Base-by-base conservation (phyloP, 2,113 vertebrate species). In the Stigmatopora argus region DNA sequence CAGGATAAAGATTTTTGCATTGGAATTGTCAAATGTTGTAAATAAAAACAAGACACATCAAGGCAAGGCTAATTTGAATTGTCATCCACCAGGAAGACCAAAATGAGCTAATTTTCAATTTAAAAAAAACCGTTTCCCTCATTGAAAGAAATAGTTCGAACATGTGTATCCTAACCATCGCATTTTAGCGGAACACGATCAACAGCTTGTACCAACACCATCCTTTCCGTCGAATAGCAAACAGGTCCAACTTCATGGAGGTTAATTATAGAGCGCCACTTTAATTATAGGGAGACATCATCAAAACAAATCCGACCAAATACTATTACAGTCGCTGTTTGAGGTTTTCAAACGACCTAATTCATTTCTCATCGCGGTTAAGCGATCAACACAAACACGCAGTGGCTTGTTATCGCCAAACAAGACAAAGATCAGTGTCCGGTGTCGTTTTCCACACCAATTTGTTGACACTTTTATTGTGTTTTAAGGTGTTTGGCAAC, bases 361-460 rank as follows among this genome's bases (percentile, higher is more conserved):
- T 60, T 8, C 10, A 9, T 3, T 0, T 60, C 57, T 10, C 57
- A 41, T 41, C 9, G n/a, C 41, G 57, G 38, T 41, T 59, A 56
- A 31, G 34, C 11, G 35, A 69, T 53, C 59, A 74, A 67, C 61
- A 74, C 65, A 55, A 78, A 78, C 83, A 78, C 79, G 83, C 73
- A 74, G 62, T 63, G 58, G 61, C 64, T 62, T 66, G 59, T 47
- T 57, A 60, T 26, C 65, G 65, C 46, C 62, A 73, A 75, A 74
- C 82, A 83, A 86, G 85, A 85, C 80, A 84, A 84, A 83, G 64
- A 75, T 46, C 71, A 73, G 46, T 55, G 51, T 6, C 67, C 57
- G 26, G 51, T 51, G 21, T 18, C 44, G 48, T 51, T 1, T 55
- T 64, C 45, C 38, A 10, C 26, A 34, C 57, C 52, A 19, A 19